These are phyloP conservation scores for Nasonia oneida DNA, from an alignment of 2,888 invertebrate genomes.

Conservation along the genomic window DNA sequence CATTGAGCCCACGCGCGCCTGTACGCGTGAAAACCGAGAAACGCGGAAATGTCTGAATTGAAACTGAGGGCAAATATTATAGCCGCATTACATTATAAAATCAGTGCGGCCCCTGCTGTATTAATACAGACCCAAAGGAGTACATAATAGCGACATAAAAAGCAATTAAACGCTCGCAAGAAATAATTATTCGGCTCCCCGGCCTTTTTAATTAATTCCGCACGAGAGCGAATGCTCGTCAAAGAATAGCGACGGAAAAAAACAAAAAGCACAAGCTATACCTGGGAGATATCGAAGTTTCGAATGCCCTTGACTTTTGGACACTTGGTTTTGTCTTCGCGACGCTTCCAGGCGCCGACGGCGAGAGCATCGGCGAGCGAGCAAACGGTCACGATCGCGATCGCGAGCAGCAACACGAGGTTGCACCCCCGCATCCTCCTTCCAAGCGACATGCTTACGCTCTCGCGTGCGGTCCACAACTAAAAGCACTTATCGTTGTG, in stretches of 20 bases:
- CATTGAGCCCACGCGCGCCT: not conserved
- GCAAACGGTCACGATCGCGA: constrained; percentile 54
- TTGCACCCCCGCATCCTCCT: not conserved
- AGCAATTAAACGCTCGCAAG: not conserved
- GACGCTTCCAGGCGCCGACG: constrained; percentile 73
- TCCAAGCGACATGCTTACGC: constrained; percentile 41
- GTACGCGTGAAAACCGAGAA: not conserved
- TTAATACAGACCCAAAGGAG: too few relatives aligned
- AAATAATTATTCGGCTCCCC: not conserved
- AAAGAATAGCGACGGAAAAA: too few relatives aligned
- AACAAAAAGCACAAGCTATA: constrained; percentile 69
- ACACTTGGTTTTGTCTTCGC: constrained; percentile 86
- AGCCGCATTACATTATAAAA: not conserved
- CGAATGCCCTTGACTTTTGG: constrained; percentile 89
- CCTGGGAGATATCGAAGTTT: constrained; percentile 89
- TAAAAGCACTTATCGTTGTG: not conserved
- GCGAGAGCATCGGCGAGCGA: not conserved
- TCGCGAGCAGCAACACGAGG: not conserved
- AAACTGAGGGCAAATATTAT: not conserved
- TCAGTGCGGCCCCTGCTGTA: too few relatives aligned
- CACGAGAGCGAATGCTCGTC: not conserved
- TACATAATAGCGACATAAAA: too few relatives aligned
- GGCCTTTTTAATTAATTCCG: not conserved
- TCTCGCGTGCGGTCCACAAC: constrained; percentile 30
- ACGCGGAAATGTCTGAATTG: not conserved